Conservation (phyloP, 2,888 invertebrate genomes). For the Cotesia congregata region DNA sequence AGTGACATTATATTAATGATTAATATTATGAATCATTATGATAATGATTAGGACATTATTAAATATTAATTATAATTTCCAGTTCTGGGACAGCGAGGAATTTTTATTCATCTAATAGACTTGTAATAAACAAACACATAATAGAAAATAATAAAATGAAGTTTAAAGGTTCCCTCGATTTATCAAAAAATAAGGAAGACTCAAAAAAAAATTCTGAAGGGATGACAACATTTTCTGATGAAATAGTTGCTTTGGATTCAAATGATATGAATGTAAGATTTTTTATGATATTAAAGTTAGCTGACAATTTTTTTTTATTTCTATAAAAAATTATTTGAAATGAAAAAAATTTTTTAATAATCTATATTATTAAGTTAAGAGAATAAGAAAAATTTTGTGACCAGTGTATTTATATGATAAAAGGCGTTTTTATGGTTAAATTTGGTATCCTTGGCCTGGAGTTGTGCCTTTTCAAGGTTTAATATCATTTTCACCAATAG, state of each 20-base stretch:
- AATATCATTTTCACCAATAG: too few species aligned
- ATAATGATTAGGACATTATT: not conserved
- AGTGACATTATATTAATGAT: too few species aligned
- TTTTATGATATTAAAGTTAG: not conserved
- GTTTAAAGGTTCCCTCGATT: not conserved
- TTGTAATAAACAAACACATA: not conserved
- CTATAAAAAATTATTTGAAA: too few species aligned
- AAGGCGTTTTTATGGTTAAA: too few species aligned
- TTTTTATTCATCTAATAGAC: not conserved
- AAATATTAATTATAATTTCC: not conserved
- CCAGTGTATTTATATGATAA: too few species aligned
- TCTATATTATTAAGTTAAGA: too few species aligned
- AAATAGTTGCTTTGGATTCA: not conserved
- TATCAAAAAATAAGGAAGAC: not conserved
- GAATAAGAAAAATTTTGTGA: too few species aligned
- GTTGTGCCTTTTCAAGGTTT: too few species aligned
- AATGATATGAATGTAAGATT: not conserved
- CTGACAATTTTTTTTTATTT: not conserved
- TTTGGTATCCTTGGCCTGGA: too few species aligned
- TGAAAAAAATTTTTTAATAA: too few species aligned
- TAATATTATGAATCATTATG: too few species aligned
- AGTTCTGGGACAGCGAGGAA: not conserved
- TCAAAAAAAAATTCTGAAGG: not conserved
- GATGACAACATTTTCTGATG: not conserved
- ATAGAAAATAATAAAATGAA: not conserved